Conservation (phyloP, 2,797 vertebrate genomes). For the Mormyrus hasselquistii region DNA sequence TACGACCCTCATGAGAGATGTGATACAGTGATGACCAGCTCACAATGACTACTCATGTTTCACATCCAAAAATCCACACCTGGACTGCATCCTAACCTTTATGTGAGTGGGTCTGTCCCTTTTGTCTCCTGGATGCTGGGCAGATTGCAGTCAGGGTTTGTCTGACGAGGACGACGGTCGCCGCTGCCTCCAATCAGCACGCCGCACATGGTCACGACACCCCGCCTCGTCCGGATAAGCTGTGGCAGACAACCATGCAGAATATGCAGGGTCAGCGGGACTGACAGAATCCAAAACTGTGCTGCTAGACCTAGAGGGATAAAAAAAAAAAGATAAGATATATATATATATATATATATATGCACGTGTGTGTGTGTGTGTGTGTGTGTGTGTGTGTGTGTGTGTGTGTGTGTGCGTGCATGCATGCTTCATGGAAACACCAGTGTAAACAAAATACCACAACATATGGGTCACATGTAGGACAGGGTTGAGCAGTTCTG, state of each 20-base stretch:
- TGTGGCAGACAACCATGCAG: not conserved
- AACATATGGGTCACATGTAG: not conserved
- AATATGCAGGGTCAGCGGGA: not conserved
- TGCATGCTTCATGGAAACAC: not conserved
- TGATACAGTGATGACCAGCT: not conserved
- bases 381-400: not conserved
- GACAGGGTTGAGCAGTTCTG: not conserved
- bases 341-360: not conserved
- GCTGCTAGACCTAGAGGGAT: not conserved
- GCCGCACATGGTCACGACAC: not conserved
- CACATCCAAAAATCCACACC: not conserved
- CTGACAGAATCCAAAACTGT: not conserved
- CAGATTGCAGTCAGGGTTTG: not conserved
- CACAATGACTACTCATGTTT: not conserved
- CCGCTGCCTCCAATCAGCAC: not conserved
- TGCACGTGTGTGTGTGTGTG: too few species aligned
- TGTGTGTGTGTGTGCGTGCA: not conserved
- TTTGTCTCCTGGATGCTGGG: not conserved
- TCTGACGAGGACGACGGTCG: not conserved
- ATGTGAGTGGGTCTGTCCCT: not conserved
- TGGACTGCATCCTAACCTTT: not conserved
- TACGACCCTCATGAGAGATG: not conserved
- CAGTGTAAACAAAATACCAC: not conserved
- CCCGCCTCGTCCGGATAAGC: not conserved
- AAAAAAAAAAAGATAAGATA: not conserved